These are phyloP conservation scores for Diaprepes abbreviatus DNA, from an alignment of 2,888 invertebrate species.

Conservation along the genomic window DNA sequence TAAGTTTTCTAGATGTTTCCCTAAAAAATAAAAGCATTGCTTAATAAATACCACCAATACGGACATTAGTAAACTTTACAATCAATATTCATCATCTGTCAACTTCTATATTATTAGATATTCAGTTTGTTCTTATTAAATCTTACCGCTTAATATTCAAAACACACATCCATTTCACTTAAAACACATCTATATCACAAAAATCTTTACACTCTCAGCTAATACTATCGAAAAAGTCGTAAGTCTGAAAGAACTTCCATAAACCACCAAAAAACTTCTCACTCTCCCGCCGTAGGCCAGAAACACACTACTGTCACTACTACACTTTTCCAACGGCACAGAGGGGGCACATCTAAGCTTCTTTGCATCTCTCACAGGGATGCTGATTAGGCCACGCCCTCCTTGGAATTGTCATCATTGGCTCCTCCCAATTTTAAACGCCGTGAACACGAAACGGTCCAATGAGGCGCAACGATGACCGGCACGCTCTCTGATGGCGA, in stretches of 20 bases:
- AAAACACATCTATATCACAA: neutral
- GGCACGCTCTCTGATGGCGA: conserved; percentile 8
- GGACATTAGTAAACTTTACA: too few species aligned
- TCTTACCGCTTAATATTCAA: neutral
- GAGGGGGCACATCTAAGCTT: conserved; percentile 59
- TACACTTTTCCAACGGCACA: conserved; percentile 62
- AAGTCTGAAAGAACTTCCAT: neutral
- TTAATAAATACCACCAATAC: too few species aligned
- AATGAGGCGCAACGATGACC: conserved; percentile 20
- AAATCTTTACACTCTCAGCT: neutral
- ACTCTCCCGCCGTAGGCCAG: conserved; percentile 24
- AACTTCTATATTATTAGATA: neutral
- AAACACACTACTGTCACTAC: conserved; percentile 34
- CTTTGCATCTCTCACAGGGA: conserved; percentile 62
- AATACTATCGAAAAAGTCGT: neutral
- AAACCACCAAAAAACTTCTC: conserved; percentile 8
- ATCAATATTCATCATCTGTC: neutral
- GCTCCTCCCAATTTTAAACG: conserved; percentile 56
- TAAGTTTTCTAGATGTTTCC: too few species aligned
- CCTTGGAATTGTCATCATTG: conserved; percentile 48
- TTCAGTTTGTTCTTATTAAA: too few species aligned
- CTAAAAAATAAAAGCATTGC: too few species aligned
- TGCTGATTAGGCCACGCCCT: conserved; percentile 62
- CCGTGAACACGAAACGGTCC: conserved; percentile 55
- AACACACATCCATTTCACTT: conserved; percentile 3